phyloP scores from a whole-genome alignment of 1,140 invertebrate genomes.

The Brachionus calyciflorus region DNA sequence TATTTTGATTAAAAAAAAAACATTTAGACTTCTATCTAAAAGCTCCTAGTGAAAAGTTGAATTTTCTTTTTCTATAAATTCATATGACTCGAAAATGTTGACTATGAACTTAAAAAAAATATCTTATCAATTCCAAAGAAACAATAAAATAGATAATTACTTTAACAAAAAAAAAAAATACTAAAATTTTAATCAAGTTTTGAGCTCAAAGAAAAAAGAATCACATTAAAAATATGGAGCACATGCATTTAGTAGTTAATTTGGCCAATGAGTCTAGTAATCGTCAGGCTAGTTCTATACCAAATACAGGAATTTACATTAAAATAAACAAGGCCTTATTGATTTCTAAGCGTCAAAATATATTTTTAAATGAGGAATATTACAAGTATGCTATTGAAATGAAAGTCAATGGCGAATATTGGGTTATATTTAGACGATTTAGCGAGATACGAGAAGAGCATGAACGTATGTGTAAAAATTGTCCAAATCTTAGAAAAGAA shows the following conservation, averaged over 20 bases:
- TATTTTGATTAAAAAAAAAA: too few relatives aligned
- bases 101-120: too few relatives aligned
- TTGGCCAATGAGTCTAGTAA: conserved; percentile 33
- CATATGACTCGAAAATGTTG: too few relatives aligned
- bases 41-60: too few relatives aligned
- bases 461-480: conserved; percentile 1
- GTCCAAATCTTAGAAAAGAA: conserved; percentile 12
- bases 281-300: neutral
- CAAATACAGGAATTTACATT: conserved; percentile 29
- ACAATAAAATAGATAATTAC: too few relatives aligned
- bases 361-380: conserved; percentile 44
- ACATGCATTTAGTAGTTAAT: conserved; percentile 43
- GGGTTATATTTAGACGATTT: conserved; percentile 42
- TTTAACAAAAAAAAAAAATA: too few relatives aligned
- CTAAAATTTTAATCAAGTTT: too few relatives aligned
- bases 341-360: conserved; percentile 28
- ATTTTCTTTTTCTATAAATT: too few relatives aligned
- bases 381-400: conserved; percentile 41
- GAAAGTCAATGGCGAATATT: conserved; percentile 39
- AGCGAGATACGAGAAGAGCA: conserved; percentile 43
- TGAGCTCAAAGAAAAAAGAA: too few relatives aligned
- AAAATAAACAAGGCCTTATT: conserved; percentile 43
- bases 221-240: too few relatives aligned
- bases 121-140: too few relatives aligned
- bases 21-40: too few relatives aligned